These are phyloP conservation scores for Gymnopithys bicolor DNA, from an alignment of 2,797 vertebrate species.

Conservation along the genomic window DNA sequence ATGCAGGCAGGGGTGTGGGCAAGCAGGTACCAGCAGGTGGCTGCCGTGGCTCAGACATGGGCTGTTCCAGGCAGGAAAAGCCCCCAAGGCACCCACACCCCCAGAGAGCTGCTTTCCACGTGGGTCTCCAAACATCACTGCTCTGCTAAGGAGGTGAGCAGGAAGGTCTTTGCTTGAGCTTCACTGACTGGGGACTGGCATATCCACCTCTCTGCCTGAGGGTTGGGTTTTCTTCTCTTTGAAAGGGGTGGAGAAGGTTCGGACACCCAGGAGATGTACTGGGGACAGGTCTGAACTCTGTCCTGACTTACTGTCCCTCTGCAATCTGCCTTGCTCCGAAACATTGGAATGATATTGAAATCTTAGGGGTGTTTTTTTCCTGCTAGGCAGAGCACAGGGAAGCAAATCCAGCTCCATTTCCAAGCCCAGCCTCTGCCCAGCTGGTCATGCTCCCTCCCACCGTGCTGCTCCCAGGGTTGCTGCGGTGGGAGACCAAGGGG, in stretches of 20 bases:
- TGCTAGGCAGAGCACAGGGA: neutral
- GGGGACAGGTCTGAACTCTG: neutral
- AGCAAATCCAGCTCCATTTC: neutral
- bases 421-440: neutral
- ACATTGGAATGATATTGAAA: neutral
- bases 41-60: neutral
- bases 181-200: neutral
- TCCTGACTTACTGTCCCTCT: accelerated
- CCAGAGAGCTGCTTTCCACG: accelerated
- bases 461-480: accelerated
- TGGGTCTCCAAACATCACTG: accelerated
- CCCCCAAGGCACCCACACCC: neutral
- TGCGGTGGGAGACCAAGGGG: accelerated
- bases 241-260: neutral
- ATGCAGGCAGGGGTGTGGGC: neutral
- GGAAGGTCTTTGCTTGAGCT: neutral
- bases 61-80: neutral
- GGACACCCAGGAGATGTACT: neutral
- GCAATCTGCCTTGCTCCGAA: neutral
- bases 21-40: neutral
- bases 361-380: accelerated
- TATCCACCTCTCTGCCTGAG: accelerated
- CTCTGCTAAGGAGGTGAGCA: neutral
- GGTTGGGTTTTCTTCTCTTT: accelerated
- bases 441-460: neutral